Percentiles rank a stretch among this genome's conserved stretches.
Evolutionary conservation across 2,113 vertebrate species (phyloP).

Genomic region (Chamaetylas fuelleborni): DNA sequence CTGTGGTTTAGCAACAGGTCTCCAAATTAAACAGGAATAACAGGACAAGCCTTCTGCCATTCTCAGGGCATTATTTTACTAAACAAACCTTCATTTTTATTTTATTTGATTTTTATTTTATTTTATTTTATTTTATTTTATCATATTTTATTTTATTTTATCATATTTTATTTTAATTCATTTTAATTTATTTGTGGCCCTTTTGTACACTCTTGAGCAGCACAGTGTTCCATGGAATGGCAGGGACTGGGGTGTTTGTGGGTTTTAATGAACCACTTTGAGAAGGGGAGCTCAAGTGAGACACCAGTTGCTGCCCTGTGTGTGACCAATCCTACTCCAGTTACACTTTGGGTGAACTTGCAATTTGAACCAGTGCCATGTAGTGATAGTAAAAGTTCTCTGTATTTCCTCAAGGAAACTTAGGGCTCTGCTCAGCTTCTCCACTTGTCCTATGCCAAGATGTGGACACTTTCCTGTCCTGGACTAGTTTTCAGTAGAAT

Average conservation of each 20-base stretch:
- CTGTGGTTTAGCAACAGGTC: background rate
- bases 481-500: background rate
- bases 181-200: background rate
- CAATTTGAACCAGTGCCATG: background rate
- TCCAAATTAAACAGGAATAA: background rate
- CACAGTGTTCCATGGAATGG: background rate
- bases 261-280: background rate
- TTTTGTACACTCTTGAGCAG: background rate
- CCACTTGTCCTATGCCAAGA: background rate
- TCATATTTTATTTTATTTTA: background rate
- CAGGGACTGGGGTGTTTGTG: too few species aligned
- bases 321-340: background rate
- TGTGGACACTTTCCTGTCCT: rapidly evolving
- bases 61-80: background rate
- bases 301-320: background rate
- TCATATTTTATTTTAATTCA: background rate
- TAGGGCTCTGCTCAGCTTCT: background rate
- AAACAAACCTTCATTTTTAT: background rate
- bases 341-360: background rate
- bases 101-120: background rate
- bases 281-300: background rate
- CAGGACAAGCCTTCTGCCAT: background rate
- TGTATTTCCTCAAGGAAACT: background rate
- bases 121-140: background rate
- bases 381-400: background rate